These are phyloP conservation scores for Clamator glandarius DNA, from an alignment of 2,797 vertebrate genomes.

Conservation along the genomic window DNA sequence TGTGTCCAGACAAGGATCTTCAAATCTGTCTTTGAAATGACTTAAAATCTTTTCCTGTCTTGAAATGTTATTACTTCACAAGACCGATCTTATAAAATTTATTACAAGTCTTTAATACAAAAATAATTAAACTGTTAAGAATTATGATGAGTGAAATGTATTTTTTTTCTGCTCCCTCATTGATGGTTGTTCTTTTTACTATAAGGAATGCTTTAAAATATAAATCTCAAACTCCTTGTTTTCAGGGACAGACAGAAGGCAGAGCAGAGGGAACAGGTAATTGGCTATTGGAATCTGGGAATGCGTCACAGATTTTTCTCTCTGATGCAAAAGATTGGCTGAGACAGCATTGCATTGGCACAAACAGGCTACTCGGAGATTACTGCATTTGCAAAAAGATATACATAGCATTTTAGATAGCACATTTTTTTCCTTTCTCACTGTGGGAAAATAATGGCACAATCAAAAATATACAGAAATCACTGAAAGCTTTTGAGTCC, in stretches of 20 bases:
- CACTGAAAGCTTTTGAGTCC: background rate
- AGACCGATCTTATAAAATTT: background rate
- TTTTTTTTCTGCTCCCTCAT: background rate
- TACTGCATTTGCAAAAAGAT: constrained; percentile 25
- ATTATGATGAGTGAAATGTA: background rate
- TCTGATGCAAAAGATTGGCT: background rate
- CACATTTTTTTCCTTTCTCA: background rate
- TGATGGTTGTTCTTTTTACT: background rate
- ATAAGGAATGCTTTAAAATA: background rate
- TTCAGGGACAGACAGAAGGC: background rate
- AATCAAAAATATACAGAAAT: background rate
- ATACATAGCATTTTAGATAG: background rate
- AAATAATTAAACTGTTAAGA: background rate
- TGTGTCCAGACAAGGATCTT: constrained; percentile 2
- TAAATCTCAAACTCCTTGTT: background rate
- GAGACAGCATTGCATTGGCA: background rate
- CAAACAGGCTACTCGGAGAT: background rate
- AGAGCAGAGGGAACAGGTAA: background rate
- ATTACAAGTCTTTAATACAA: background rate
- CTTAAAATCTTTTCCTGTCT: background rate
- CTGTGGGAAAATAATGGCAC: background rate
- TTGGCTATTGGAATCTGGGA: background rate
- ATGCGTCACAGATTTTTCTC: background rate
- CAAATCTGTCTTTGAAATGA: constrained; percentile 12
- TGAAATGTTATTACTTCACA: constrained; percentile 13